Evolutionary conservation across 2,888 invertebrate species (phyloP), one percentile per base, ranked within the genome.

Genomic region (Hydrotaea cyrtoneurina): DNA sequence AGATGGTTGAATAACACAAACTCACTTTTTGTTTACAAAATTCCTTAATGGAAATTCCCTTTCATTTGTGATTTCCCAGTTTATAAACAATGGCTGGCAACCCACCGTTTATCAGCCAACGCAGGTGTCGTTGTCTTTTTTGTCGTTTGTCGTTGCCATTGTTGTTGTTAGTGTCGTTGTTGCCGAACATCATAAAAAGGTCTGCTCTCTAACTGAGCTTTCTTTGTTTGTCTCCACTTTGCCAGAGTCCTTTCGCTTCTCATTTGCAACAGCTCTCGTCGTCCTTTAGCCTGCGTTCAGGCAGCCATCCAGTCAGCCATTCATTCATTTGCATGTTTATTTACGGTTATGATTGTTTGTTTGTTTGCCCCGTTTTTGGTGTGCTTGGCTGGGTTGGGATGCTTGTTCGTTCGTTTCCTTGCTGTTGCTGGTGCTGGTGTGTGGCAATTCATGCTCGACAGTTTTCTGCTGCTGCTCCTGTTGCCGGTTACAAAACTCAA

Each of bases 301-400:
- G 31, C 39, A 39, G 57, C 66, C 59, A 79, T 73, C 73, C 66
- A 79, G 76, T 77, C 79, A 78, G 23, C 21, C 50, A 15, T 23
- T n/a, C 50, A 11, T 84, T 64, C 81, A 84, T 85, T 85, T 85
- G 62, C 73, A 80, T 80, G 79, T 82, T 85, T 85, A 85, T 85
- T 85, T 82, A 82, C 85, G 82, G 76, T 85, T 81, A 73, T 79
- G 81, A 81, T 81, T 85, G 81, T 81, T 82, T 85, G 81, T 84
- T 81, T 73, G 73, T 71, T 69, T 69, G 69, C 69, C 69, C 43
- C 13, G 39, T 15, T 19, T n/a, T 43, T 59, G 66, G 21, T 43
- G 10, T 13, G 64, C 64, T 66, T 66, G 39, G 66, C 31, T 66
- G 66, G 66, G 21, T 10, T 62, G 13, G 23, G 59, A 11, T 84